Conservation (phyloP, 2,113 vertebrate genomes). For the Aegypius monachus region DNA sequence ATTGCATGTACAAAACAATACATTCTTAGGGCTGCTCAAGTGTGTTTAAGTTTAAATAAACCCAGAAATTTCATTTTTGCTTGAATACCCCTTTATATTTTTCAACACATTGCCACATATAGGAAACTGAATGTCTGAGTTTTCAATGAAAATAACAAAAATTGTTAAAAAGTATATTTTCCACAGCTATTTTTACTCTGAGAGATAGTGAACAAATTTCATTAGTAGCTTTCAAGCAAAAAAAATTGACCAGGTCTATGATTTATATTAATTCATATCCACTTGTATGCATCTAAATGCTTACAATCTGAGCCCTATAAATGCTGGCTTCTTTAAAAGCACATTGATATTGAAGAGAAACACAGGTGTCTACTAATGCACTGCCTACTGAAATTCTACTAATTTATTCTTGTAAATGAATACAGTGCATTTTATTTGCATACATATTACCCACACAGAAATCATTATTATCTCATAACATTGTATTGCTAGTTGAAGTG, state of each 20-base stretch:
- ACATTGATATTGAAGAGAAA: neutral
- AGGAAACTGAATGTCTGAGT: neutral
- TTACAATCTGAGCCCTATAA: neutral
- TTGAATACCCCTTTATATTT: neutral
- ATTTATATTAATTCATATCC: neutral
- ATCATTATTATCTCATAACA: neutral
- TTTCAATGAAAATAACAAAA: neutral
- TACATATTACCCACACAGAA: neutral
- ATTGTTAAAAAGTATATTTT: neutral
- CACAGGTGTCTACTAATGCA: neutral
- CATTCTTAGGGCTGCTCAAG: neutral
- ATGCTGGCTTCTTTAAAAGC: neutral
- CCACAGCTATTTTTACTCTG: neutral
- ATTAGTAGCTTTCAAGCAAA: neutral
- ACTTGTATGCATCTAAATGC: neutral
- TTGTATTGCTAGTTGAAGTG: neutral
- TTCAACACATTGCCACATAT: neutral
- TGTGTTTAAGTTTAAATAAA: neutral
- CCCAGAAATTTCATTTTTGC: neutral
- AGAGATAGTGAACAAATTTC: neutral
- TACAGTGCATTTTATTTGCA: neutral
- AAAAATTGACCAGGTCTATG: neutral
- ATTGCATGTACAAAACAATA: neutral
- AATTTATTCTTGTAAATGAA: neutral
- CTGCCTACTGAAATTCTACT: neutral